Conservation (phyloP, 2,113 vertebrate species). For the Hyaena hyaena region DNA sequence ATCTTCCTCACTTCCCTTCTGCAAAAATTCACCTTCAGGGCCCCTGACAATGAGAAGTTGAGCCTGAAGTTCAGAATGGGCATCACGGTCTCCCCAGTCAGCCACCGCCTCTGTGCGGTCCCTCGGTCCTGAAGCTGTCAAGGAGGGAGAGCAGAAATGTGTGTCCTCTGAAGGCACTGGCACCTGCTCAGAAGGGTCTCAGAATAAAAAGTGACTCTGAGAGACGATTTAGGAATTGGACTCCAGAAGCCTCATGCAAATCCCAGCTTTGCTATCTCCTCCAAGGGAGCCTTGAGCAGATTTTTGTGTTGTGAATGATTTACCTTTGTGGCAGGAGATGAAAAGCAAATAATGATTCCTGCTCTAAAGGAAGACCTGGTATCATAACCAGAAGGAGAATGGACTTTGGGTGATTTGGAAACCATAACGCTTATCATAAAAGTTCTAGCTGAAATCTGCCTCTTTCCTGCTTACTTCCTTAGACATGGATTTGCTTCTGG, state of each 20-base stretch:
- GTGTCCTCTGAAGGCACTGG: background rate
- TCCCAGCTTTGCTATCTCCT: background rate
- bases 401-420: background rate
- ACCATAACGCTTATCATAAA: background rate
- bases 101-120: conserved; percentile 84
- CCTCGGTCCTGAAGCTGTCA: conserved; percentile 25
- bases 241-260: background rate
- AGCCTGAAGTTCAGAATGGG: conserved; percentile 69
- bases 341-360: background rate
- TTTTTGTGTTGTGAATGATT: background rate
- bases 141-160: background rate
- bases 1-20: conserved; percentile 89
- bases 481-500: background rate
- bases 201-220: background rate
- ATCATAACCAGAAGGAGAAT: background rate
- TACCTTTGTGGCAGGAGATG: background rate
- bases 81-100: conserved; percentile 70
- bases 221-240: background rate
- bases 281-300: background rate
- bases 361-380: background rate
- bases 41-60: conserved; percentile 71
- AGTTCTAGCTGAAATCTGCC: background rate
- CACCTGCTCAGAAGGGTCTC: background rate
- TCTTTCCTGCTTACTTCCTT: background rate
- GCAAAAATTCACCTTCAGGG: conserved; percentile 90